Percentiles rank a stretch among this genome's conserved stretches.
These are phyloP conservation scores for Eledone cirrhosa DNA, from an alignment of 2,888 invertebrate genomes.

Conservation along the genomic window DNA sequence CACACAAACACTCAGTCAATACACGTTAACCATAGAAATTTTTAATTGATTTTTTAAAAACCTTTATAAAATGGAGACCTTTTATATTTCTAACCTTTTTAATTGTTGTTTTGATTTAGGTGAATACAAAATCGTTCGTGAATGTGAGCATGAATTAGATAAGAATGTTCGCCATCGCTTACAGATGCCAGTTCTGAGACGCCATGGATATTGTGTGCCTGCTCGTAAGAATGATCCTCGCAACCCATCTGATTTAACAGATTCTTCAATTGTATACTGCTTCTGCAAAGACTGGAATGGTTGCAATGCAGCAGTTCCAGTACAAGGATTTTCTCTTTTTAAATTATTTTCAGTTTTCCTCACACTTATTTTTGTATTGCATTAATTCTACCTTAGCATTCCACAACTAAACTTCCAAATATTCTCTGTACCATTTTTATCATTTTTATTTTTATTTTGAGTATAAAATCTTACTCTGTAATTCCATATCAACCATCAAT, in stretches of 20 bases:
- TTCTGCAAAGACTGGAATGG: conserved; percentile 67
- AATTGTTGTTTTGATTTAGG: conserved; percentile 45
- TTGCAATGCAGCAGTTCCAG: conserved; percentile 56
- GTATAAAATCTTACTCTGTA: no score
- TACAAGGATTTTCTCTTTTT: background rate
- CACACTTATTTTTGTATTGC: background rate
- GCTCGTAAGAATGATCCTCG: conserved; percentile 62
- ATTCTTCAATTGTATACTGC: conserved; percentile 59
- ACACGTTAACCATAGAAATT: no score
- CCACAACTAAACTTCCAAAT: no score
- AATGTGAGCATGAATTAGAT: conserved; percentile 61
- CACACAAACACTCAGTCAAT: no score
- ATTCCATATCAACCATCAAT: no score
- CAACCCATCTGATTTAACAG: conserved; percentile 48
- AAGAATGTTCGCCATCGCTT: conserved; percentile 58
- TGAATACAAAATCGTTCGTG: conserved; percentile 61
- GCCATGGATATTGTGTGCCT: conserved; percentile 64
- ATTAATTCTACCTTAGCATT: background rate
- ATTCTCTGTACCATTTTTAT: no score
- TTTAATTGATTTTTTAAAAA: no score
- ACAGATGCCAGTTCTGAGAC: conserved; percentile 62
- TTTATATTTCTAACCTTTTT: background rate
- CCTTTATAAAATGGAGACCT: no score
- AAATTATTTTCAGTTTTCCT: background rate
- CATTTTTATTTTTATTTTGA: no score